Conservation (phyloP, 2,113 vertebrate species). For the Uropsilus gracilis region DNA sequence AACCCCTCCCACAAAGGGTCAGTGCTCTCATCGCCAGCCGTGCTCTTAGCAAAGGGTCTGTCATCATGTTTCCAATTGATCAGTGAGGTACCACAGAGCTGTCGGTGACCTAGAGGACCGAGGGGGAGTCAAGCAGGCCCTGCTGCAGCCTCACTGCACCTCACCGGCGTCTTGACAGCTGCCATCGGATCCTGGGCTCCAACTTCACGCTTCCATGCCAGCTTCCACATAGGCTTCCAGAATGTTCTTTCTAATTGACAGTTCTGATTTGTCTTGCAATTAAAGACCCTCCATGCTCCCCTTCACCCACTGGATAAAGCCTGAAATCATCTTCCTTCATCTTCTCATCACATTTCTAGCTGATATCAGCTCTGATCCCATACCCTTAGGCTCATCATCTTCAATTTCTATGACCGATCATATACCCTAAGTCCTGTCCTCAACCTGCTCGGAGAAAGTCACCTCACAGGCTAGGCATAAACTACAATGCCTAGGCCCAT, state of each 20-base stretch:
- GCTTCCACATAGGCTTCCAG: neutral
- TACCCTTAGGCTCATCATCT: neutral
- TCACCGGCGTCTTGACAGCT: neutral
- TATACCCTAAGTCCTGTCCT: neutral
- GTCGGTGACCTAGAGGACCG: neutral
- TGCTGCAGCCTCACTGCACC: neutral
- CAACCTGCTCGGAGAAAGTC: neutral
- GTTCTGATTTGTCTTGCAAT: neutral
- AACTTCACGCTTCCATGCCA: neutral
- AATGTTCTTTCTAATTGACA: neutral
- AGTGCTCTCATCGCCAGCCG: neutral
- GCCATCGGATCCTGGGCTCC: neutral
- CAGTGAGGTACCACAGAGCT: neutral
- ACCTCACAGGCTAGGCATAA: neutral
- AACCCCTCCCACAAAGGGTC: slow-evolving; percentile 24
- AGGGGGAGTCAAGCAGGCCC: neutral
- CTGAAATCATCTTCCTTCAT: neutral
- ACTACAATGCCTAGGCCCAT: neutral
- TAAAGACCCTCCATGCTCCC: neutral
- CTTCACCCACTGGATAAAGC: neutral
- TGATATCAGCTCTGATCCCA: neutral
- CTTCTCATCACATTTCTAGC: neutral
- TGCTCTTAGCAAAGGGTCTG: neutral
- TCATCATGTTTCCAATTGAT: neutral
- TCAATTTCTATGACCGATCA: neutral